Conservation (phyloP, 2,113 vertebrate species). For the Oryzias woworae region DNA sequence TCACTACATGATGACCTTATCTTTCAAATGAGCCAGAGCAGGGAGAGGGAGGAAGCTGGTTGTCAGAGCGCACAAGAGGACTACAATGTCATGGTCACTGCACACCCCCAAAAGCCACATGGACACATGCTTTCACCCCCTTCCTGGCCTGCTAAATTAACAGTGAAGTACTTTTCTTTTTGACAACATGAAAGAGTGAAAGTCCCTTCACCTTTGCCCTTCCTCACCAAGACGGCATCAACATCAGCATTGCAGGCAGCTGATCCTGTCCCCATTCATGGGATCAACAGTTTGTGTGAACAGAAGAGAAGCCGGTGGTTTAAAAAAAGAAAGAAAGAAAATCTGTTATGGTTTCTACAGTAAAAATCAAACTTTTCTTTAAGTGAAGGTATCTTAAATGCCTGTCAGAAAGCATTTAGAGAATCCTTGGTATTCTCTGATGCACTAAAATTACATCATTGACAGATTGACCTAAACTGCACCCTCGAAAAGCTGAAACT, state of each 20-base stretch:
- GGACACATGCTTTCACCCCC: conserved; percentile 10
- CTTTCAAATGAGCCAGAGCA: conserved; percentile 37
- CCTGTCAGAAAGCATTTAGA: not conserved
- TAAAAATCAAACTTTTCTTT: not conserved
- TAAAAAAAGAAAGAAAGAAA: not conserved
- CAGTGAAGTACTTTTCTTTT: conserved; percentile 21
- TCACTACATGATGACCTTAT: conserved; percentile 37
- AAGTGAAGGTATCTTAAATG: not conserved
- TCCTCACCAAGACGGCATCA: conserved; percentile 23
- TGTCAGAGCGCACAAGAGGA: conserved; percentile 14
- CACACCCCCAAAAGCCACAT: not conserved
- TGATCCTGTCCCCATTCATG: conserved; percentile 14
- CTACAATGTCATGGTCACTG: conserved; percentile 17
- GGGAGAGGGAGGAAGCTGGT: conserved; percentile 41
- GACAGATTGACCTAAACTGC: conserved; percentile 9
- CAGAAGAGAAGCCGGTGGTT: not conserved
- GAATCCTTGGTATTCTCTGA: not conserved
- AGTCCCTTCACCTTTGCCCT: conserved; percentile 11
- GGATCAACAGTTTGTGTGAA: not conserved
- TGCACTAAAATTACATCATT: not conserved
- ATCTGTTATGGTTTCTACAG: not conserved
- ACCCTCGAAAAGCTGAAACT: conserved; percentile 1
- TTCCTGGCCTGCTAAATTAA: conserved; percentile 31
- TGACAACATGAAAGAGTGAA: conserved; percentile 30
- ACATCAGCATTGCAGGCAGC: conserved; percentile 40